A percentile compares a stretch with the other conserved stretches of the same genome.
phyloP scores from a whole-genome alignment of 2,888 invertebrate species.

The Tillus elongatus region DNA sequence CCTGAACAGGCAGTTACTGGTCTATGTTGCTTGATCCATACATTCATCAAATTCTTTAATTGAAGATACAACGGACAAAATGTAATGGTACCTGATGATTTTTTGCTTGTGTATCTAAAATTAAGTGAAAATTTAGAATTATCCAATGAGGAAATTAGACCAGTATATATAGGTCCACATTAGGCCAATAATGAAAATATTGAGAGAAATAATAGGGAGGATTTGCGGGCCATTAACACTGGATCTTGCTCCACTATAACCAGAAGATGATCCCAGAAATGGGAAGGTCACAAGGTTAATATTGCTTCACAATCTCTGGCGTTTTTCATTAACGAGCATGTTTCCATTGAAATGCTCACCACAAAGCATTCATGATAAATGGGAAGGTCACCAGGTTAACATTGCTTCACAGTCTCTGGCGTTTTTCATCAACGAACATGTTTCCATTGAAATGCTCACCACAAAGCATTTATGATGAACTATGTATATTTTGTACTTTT shows the following conservation, averaged over 20 bases:
- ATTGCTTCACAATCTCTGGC: not conserved
- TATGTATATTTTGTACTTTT: not conserved
- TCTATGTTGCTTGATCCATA: too few species aligned
- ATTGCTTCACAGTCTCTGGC: constrained; percentile 1
- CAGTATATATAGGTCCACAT: too few species aligned
- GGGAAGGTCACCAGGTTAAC: not conserved
- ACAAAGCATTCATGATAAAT: not conserved
- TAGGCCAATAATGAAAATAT: too few species aligned
- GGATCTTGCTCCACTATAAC: not conserved
- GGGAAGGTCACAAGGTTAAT: not conserved
- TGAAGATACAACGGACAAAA: too few species aligned
- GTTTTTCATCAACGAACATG: constrained; percentile 2
- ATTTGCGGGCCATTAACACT: too few species aligned
- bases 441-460: constrained; percentile 1
- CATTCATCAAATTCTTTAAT: too few species aligned
- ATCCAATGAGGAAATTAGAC: too few species aligned
- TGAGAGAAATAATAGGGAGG: too few species aligned
- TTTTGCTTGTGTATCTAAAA: too few species aligned
- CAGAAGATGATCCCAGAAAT: not conserved
- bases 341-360: constrained; percentile 1
- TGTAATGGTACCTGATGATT: too few species aligned
- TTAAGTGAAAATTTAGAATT: too few species aligned
- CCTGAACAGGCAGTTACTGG: too few species aligned
- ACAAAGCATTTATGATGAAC: not conserved
- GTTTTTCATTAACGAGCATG: constrained; percentile 2